These are phyloP conservation scores for Temnothorax unifasciatus DNA, from an alignment of 2,888 invertebrate species.

Conservation along the genomic window DNA sequence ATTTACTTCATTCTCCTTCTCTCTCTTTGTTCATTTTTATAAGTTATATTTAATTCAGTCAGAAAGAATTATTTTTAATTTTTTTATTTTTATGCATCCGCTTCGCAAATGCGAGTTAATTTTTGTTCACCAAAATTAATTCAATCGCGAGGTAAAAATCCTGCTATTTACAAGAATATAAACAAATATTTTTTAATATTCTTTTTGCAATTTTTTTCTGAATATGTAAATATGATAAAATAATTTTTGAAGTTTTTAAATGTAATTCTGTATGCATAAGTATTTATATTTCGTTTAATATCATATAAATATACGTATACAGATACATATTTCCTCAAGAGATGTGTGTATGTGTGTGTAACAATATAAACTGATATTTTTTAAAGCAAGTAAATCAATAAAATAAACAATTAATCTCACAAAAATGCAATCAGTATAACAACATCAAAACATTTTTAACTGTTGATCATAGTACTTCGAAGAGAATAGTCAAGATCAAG, in stretches of 20 bases:
- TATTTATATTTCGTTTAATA: slow-evolving; percentile 24
- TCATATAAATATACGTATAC: not conserved
- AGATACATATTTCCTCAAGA: not conserved
- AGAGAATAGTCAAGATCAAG: not conserved
- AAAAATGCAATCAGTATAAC: not conserved
- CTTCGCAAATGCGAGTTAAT: slow-evolving; percentile 4
- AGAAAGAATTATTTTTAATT: not conserved
- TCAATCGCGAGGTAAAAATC: not conserved
- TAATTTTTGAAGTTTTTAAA: not conserved
- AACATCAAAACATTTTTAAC: not conserved
- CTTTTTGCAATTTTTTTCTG: not conserved
- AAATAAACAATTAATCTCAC: not conserved
- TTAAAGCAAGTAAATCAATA: not conserved
- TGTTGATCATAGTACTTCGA: not conserved
- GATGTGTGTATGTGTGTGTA: not conserved
- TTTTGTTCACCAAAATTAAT: slow-evolving; percentile 5
- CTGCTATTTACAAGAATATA: not conserved
- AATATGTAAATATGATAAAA: not conserved
- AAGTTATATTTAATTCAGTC: not conserved
- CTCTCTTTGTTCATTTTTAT: not conserved
- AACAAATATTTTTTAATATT: not conserved
- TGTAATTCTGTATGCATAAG: not conserved
- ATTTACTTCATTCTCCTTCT: not conserved
- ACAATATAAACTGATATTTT: slow-evolving; percentile 1
- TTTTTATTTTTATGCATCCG: not conserved